These are phyloP conservation scores for Anastrepha ludens DNA, from an alignment of 1,140 invertebrate genomes.

Conservation along the genomic window DNA sequence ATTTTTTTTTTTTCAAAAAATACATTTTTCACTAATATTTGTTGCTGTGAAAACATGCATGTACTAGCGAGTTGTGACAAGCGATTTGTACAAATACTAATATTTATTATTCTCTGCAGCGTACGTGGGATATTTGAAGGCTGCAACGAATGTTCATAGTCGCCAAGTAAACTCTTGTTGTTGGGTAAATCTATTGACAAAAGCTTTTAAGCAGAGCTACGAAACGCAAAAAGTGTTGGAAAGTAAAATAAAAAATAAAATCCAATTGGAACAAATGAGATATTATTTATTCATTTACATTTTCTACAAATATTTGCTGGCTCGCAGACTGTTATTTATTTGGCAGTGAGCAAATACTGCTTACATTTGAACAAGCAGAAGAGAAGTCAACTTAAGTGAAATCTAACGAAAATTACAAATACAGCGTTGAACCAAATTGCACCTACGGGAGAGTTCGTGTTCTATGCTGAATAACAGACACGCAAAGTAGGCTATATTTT, in stretches of 20 bases:
- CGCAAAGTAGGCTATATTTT: no score
- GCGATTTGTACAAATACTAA: not conserved
- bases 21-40: not conserved
- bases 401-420: no score
- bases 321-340: not conserved
- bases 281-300: not conserved
- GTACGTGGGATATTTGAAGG: no score
- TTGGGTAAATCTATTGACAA: not conserved
- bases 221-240: not conserved
- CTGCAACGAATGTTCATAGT: not conserved
- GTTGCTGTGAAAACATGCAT: not conserved
- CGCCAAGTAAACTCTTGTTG: not conserved
- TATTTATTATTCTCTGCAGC: not conserved
- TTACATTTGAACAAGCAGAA: no score
- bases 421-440: no score
- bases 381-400: no score
- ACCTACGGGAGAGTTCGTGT: no score
- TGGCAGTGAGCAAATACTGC: no score
- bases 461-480: no score
- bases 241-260: no score
- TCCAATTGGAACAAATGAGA: no score
- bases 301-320: not conserved
- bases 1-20: no score
- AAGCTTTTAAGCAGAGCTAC: not conserved
- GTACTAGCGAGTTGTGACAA: not conserved